Evolutionary conservation across 2,888 invertebrate species (phyloP).

Genomic region (Sarcophaga rosellei): DNA sequence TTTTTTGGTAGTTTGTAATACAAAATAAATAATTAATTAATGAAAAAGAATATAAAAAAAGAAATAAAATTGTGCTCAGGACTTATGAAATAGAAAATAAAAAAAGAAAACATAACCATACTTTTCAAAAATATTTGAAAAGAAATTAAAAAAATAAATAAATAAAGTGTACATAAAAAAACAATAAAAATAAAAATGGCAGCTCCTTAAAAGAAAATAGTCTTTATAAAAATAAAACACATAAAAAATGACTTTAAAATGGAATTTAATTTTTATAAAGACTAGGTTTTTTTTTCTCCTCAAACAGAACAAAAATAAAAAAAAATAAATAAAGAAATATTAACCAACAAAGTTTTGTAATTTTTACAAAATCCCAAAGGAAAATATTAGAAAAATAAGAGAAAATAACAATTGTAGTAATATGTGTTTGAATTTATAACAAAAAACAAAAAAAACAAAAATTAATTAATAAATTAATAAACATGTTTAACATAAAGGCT

Average conservation of each 20-base stretch:
- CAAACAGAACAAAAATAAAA: background rate
- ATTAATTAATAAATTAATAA: conserved; percentile 67
- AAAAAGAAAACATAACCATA: conserved; percentile 11
- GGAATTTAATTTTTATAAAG: conserved; percentile 11
- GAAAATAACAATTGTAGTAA: conserved; percentile 34
- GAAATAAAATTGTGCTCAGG: conserved; percentile 76
- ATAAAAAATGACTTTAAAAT: background rate
- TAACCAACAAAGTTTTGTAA: conserved; percentile 25
- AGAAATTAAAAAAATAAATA: conserved; percentile 56
- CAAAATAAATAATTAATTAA: background rate
- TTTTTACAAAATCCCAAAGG: conserved; percentile 56
- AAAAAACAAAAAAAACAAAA: conserved; percentile 43
- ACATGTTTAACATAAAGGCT: conserved; percentile 79
- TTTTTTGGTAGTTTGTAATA: background rate
- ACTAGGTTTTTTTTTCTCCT: background rate
- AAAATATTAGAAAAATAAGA: background rate
- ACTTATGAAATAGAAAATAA: conserved; percentile 70
- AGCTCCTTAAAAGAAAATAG: conserved; percentile 59
- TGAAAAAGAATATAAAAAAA: conserved; percentile 29
- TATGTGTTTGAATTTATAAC: conserved; percentile 53
- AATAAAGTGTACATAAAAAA: conserved; percentile 40
- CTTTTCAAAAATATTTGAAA: conserved; percentile 35
- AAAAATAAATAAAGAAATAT: conserved; percentile 22
- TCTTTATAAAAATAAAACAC: conserved; percentile 32
- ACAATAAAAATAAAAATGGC: conserved; percentile 56